Base-by-base conservation (phyloP, 2,113 vertebrate genomes). In the Laticauda laticaudata region DNA sequence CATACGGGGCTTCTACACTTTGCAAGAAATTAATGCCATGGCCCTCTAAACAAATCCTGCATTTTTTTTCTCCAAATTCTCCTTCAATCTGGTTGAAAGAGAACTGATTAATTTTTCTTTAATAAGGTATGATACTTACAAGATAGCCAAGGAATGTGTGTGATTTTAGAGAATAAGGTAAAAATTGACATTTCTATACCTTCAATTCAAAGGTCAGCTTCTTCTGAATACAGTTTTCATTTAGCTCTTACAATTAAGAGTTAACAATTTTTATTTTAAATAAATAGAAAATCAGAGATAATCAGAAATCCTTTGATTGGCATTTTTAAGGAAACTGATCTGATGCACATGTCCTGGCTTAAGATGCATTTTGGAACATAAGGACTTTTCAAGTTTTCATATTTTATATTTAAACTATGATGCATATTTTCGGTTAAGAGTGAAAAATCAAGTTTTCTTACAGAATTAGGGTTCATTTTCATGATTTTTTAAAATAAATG, bases 11-110 rank as follows among this genome's bases (percentile, higher is more conserved):
- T 3, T 53, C 57, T 53, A 45, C 90, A 69, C 0, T 0, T 29
- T 91, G 12, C 54, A 48, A 20, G 91, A 86, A 96, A 95, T 92
- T 39, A 81, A 34, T 81, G 34, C 34, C 34, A 39, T 81, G 18
- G 1, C 69, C 15, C 1, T 15, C 5, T 0, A 20, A 81, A 39
- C 18, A 34, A 81, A 39, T 81, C 69, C 69, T 39, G 34, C 7
- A 3, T 20, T 39, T 34, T 81, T 75, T 39, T 21, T 3, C 15
- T 39, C 39, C 15, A 39, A 21, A 3, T 7, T 81, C 34, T 81
- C 34, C n/a, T 39, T 39, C 18, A 81, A 9, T 21, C 34, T 39
- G 14, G 12, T 64, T 64, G 64, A 69, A n/a, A n/a, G 64, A 15
- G 29, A 69, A 34, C 64, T 69, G 12, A n/a, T 69, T 14, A 15